Conservation (phyloP, 64 coral and sea anemone species). For the Astreopora myriophthalma region DNA sequence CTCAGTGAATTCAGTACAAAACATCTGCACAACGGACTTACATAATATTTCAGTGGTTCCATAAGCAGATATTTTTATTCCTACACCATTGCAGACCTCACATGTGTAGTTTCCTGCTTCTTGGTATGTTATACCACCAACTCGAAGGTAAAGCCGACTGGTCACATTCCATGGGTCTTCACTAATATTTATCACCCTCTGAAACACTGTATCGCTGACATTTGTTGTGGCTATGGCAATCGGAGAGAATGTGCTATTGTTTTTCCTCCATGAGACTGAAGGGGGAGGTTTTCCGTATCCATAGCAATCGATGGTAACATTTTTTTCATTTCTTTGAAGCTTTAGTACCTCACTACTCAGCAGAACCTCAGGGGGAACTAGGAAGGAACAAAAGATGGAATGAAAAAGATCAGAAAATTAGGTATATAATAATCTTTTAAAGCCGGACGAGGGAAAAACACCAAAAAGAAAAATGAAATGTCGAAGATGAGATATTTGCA, state of each 20-base stretch:
- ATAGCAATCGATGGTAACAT: conserved; percentile 18
- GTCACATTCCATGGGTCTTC: neutral
- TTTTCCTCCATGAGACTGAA: conserved; percentile 17
- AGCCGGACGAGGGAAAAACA: neutral
- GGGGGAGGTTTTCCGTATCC: conserved; percentile 20
- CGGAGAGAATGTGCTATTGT: neutral
- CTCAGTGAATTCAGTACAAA: neutral
- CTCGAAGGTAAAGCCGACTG: too few species aligned
- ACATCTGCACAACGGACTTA: neutral
- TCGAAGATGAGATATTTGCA: too few species aligned
- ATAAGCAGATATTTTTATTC: neutral
- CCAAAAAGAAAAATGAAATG: too few species aligned
- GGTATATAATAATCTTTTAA: neutral
- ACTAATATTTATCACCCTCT: neutral
- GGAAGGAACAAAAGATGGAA: too few species aligned
- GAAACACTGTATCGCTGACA: neutral
- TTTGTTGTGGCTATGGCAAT: neutral
- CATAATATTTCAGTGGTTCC: conserved; percentile 14
- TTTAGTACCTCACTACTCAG: neutral
- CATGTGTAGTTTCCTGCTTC: too few species aligned
- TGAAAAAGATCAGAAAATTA: neutral
- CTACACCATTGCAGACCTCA: too few species aligned
- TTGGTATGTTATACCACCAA: too few species aligned
- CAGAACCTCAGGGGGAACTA: neutral
- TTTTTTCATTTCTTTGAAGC: neutral